Conservation (phyloP, 2,797 vertebrate genomes). For the Crocidura indochinensis region DNA sequence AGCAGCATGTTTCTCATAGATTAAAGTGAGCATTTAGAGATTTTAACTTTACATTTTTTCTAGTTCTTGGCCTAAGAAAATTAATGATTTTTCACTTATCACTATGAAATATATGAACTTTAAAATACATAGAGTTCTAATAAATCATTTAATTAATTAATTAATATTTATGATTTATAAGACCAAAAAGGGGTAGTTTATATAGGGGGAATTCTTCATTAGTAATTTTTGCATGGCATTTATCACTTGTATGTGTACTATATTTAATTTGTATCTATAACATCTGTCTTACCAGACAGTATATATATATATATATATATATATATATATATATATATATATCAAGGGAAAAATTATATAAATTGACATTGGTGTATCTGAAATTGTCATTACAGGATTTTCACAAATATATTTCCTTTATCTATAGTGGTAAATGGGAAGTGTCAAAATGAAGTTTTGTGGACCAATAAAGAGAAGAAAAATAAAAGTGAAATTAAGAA, state of each 20-base stretch:
- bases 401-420: slow-evolving; percentile 1
- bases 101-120: background rate
- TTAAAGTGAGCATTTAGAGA: background rate
- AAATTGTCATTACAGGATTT: slow-evolving; percentile 25
- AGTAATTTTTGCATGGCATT: slow-evolving; percentile 65
- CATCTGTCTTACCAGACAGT: slow-evolving; percentile 69
- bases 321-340: background rate
- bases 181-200: background rate
- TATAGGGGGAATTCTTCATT: slow-evolving; percentile 5
- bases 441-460: background rate
- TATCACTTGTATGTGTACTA: slow-evolving; percentile 53
- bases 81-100: slow-evolving; percentile 14
- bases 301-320: no score
- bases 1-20: background rate
- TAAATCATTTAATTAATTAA: slow-evolving; percentile 14
- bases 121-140: slow-evolving; percentile 12
- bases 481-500: background rate
- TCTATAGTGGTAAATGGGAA: background rate
- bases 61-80: background rate
- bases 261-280: slow-evolving; percentile 67
- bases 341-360: slow-evolving; percentile 66
- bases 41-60: background rate
- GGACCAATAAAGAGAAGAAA: background rate
- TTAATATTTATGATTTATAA: slow-evolving; percentile 47
- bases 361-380: slow-evolving; percentile 72